These are phyloP conservation scores for Muscicapa adusta DNA, from an alignment of 2,113 vertebrate species.

Conservation along the genomic window DNA sequence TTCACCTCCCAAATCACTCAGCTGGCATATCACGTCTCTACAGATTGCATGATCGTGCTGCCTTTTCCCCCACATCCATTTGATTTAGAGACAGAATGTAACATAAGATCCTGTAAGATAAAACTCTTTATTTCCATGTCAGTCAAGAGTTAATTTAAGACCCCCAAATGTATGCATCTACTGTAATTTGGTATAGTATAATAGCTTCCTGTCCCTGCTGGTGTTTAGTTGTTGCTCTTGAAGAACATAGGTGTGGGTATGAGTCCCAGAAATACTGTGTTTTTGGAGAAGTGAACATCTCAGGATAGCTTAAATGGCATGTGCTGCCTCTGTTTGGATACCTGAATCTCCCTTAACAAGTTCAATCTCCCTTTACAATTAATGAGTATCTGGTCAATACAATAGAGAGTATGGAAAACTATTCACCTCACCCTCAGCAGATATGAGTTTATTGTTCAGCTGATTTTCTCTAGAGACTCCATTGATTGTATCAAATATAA, in stretches of 20 bases:
- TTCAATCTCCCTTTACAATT: background rate
- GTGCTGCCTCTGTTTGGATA: background rate
- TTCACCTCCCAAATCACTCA: background rate
- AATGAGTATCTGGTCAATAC: background rate
- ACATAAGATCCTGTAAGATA: background rate
- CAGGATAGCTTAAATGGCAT: background rate
- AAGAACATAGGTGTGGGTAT: background rate
- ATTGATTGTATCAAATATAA: background rate
- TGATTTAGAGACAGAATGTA: background rate
- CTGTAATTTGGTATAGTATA: background rate
- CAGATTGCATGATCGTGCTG: background rate
- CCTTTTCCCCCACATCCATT: background rate
- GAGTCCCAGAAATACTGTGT: background rate
- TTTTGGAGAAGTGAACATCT: background rate
- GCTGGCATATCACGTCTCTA: background rate
- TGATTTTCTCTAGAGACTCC: background rate
- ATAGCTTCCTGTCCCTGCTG: background rate
- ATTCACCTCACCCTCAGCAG: background rate
- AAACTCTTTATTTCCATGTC: background rate
- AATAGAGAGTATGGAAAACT: background rate
- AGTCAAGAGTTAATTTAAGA: background rate
- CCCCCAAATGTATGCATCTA: rapidly evolving
- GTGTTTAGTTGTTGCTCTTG: background rate
- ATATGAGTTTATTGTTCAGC: rapidly evolving
- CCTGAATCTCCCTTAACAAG: background rate